These are phyloP conservation scores for Archips crataeganus DNA, from an alignment of 2,888 invertebrate genomes.

Conservation along the genomic window DNA sequence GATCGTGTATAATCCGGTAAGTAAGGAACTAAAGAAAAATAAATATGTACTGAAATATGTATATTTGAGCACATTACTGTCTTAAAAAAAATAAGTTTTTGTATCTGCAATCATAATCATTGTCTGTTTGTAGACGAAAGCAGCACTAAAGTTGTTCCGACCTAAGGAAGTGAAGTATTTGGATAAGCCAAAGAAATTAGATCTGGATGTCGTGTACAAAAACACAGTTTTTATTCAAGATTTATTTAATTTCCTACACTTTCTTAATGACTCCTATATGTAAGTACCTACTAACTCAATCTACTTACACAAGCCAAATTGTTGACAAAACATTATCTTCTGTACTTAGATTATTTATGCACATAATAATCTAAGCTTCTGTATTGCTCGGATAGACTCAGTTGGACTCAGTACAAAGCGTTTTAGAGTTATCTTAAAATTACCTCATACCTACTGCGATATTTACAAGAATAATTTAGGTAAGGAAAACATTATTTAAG, in stretches of 20 bases:
- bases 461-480: no score
- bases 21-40: constrained; percentile 45
- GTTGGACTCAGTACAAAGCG: no score
- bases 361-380: no score
- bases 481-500: background rate
- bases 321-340: no score
- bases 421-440: no score
- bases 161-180: constrained; percentile 72
- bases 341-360: no score
- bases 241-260: constrained; percentile 55
- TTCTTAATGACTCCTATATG: constrained; percentile 69
- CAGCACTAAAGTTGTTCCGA: constrained; percentile 67
- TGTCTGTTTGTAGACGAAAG: constrained; percentile 65
- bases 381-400: no score
- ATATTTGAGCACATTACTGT: background rate
- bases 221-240: constrained; percentile 70
- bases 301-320: background rate
- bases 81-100: no score
- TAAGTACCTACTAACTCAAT: constrained; percentile 51
- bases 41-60: background rate
- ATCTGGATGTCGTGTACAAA: constrained; percentile 68
- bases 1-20: constrained; percentile 75
- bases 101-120: background rate
- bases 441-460: no score
- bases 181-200: constrained; percentile 67